These are phyloP conservation scores for Spheniscus humboldti DNA, from an alignment of 2,797 vertebrate species.

Conservation along the genomic window DNA sequence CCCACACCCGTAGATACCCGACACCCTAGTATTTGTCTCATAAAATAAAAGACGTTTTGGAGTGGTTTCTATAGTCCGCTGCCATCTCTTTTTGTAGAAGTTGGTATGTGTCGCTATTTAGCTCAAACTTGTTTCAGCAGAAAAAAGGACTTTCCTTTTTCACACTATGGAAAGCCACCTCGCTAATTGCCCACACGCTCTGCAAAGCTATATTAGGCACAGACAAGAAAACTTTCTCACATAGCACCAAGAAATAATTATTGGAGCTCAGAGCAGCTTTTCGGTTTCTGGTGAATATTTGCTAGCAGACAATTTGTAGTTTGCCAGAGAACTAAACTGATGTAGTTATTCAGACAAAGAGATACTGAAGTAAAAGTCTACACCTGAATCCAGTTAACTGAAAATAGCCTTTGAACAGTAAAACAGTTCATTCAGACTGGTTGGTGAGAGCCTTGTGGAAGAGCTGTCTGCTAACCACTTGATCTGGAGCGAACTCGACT, in stretches of 20 bases:
- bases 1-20: neutral
- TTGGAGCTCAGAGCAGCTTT: neutral
- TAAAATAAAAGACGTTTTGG: neutral
- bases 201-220: neutral
- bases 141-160: slow-evolving; percentile 36
- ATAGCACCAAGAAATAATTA: slow-evolving; percentile 22
- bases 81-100: neutral
- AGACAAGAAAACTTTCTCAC: slow-evolving; percentile 31
- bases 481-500: neutral
- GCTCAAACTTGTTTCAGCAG: slow-evolving; percentile 20
- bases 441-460: neutral
- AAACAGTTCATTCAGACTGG: neutral
- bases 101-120: slow-evolving; percentile 9
- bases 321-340: neutral
- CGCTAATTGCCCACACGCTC: neutral
- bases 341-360: neutral
- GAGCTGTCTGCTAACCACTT: neutral
- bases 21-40: neutral
- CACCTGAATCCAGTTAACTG: neutral
- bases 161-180: neutral
- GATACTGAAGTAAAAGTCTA: neutral
- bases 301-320: neutral
- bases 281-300: slow-evolving; percentile 1
- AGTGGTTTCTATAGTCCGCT: neutral
- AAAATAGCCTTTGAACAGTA: neutral